Conservation (phyloP, 2,888 invertebrate genomes). For the Quadroppia sp. region DNA sequence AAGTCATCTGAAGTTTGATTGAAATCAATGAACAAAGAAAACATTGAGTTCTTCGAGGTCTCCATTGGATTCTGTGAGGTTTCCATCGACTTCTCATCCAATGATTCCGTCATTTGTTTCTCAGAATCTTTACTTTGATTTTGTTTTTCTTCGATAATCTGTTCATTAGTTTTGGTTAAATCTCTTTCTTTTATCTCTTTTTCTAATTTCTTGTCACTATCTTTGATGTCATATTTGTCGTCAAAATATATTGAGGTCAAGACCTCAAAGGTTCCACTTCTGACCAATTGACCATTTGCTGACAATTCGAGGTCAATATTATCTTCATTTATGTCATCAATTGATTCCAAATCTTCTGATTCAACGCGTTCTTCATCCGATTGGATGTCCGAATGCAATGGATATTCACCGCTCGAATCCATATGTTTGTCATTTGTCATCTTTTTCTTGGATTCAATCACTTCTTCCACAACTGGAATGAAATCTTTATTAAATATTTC, state of each 20-base stretch:
- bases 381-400: background rate
- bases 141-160: too few species aligned
- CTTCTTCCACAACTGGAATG: slow-evolving; percentile 38
- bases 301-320: background rate
- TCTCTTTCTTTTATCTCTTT: background rate
- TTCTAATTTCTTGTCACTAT: background rate
- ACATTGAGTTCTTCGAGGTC: background rate
- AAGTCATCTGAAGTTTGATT: background rate
- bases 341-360: background rate
- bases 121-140: too few species aligned
- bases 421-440: slow-evolving; percentile 38
- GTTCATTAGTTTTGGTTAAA: background rate
- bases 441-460: background rate
- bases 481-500: slow-evolving; percentile 44
- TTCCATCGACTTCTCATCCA: background rate
- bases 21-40: background rate
- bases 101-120: too few species aligned
- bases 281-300: slow-evolving; percentile 43
- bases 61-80: background rate
- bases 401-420: background rate
- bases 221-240: slow-evolving; percentile 37
- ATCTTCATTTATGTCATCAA: slow-evolving; percentile 14
- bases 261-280: slow-evolving; percentile 47
- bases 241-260: slow-evolving; percentile 45
- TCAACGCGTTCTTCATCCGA: background rate